Conservation (phyloP, 2,113 vertebrate species). For the Burhinus oedicnemus region DNA sequence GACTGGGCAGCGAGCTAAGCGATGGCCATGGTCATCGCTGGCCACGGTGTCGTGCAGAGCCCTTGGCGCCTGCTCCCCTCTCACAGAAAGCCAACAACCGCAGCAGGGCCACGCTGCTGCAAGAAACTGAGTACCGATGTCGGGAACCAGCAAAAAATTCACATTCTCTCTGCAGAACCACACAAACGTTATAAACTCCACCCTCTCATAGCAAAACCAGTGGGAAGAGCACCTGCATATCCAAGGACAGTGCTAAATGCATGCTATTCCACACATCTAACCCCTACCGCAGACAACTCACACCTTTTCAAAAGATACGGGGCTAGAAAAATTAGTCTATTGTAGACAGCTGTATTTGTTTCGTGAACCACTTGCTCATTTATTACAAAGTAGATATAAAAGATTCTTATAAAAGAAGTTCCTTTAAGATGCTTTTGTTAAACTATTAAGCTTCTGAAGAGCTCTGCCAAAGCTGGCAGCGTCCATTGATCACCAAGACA, state of each 20-base stretch:
- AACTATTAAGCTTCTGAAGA: constrained; percentile 10
- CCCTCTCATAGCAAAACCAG: not conserved
- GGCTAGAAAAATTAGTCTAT: not conserved
- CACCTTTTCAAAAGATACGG: not conserved
- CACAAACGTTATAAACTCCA: not conserved
- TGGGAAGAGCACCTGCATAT: not conserved
- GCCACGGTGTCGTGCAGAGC: not conserved
- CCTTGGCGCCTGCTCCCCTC: not conserved
- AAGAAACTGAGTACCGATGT: not conserved
- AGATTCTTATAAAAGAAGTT: not conserved
- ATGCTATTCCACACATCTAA: not conserved
- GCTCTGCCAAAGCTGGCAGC: not conserved
- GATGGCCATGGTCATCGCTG: not conserved
- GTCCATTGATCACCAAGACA: constrained; percentile 20
- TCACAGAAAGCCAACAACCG: not conserved
- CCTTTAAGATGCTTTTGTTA: not conserved
- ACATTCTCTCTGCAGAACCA: not conserved
- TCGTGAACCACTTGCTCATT: not conserved
- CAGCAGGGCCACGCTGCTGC: not conserved
- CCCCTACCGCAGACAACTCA: not conserved
- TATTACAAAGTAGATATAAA: not conserved
- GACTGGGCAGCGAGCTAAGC: not conserved
- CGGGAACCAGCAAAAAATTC: not conserved
- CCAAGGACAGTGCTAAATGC: not conserved
- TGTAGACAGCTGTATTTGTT: not conserved